These are phyloP conservation scores for Abscondita cerata DNA, from an alignment of 2,888 invertebrate species.

Conservation along the genomic window DNA sequence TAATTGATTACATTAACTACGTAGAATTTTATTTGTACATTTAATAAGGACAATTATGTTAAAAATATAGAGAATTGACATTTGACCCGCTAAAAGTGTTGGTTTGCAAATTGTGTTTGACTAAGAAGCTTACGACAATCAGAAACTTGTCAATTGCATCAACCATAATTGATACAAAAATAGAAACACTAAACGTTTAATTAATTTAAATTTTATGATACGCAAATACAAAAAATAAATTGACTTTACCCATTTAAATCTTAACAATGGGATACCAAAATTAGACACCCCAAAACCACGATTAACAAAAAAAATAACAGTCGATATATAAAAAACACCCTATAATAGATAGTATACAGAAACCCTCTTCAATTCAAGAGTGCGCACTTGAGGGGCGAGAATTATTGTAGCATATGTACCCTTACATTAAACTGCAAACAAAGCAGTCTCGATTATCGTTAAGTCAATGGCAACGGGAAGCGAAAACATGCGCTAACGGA, in stretches of 20 bases:
- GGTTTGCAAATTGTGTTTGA: constrained; percentile 53
- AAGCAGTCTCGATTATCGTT: constrained; percentile 49
- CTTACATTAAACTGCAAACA: constrained; percentile 40
- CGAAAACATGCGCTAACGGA: constrained; percentile 46
- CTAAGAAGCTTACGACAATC: constrained; percentile 40
- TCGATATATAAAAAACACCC: constrained; percentile 37
- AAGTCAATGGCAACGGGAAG: constrained; percentile 55
- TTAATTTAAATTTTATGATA: constrained; percentile 30
- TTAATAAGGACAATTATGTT: constrained; percentile 51
- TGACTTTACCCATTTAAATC: neutral
- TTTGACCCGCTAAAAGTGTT: constrained; percentile 53
- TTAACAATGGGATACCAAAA: constrained; percentile 35
- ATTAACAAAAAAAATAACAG: constrained; percentile 47
- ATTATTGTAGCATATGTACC: constrained; percentile 36
- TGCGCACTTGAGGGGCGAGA: constrained; percentile 31
- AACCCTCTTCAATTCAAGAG: constrained; percentile 19
- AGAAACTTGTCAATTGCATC: constrained; percentile 32
- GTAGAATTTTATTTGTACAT: constrained; percentile 33
- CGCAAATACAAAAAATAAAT: neutral
- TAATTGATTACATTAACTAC: constrained; percentile 24
- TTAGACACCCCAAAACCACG: constrained; percentile 52
- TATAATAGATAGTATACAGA: constrained; percentile 18
- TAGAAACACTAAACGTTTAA: constrained; percentile 30
- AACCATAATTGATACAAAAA: constrained; percentile 28
- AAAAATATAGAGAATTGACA: constrained; percentile 55